phyloP scores from a whole-genome alignment of 2,113 vertebrate genomes.

The Scomber colias region DNA sequence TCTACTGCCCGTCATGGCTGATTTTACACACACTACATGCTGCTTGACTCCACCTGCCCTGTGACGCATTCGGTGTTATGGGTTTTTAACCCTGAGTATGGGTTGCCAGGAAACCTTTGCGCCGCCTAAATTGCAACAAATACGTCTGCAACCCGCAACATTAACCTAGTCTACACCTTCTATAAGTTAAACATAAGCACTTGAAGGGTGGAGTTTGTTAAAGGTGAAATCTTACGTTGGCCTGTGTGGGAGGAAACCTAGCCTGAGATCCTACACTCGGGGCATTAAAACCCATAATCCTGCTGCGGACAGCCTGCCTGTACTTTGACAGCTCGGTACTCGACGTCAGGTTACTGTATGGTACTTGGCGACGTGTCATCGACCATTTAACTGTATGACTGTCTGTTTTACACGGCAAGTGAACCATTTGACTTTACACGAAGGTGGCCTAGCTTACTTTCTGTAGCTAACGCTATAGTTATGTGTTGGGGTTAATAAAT shows the following conservation, averaged over 20 bases:
- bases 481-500: not conserved
- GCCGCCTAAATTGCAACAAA: not conserved
- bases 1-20: too few species aligned
- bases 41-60: not conserved
- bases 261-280: not conserved
- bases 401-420: not conserved
- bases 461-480: not conserved
- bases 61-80: rapidly evolving
- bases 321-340: slow-evolving; percentile 63
- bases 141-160: not conserved
- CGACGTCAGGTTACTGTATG: slow-evolving; percentile 2
- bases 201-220: not conserved
- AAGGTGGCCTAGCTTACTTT: not conserved
- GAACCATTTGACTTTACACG: not conserved
- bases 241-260: not conserved
- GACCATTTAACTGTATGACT: slow-evolving; percentile 7
- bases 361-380: slow-evolving; percentile 51
- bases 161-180: rapidly evolving
- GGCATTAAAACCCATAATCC: not conserved
- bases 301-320: too few species aligned
- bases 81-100: not conserved
- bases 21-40: not conserved
- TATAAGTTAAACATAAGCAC: not conserved
- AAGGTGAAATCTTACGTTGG: rapidly evolving
- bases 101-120: slow-evolving; percentile 12